These are phyloP conservation scores for Lasiommata megera DNA, from an alignment of 2,888 invertebrate species.

Conservation along the genomic window DNA sequence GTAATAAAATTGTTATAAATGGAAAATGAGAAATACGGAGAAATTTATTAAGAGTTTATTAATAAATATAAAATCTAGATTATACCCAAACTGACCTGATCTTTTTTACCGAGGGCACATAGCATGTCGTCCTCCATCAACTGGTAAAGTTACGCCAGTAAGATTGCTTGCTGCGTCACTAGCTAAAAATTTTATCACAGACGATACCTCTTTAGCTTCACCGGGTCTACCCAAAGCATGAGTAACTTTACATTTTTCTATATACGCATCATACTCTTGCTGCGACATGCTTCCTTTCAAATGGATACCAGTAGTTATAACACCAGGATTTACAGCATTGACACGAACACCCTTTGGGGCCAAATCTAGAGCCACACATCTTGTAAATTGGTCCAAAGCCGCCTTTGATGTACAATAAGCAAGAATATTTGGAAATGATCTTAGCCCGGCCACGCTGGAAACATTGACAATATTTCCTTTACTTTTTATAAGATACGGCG, in stretches of 20 bases:
- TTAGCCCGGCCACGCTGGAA: conserved; percentile 93
- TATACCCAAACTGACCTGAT: too few relatives aligned
- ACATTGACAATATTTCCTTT: conserved; percentile 96
- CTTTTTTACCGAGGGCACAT: conserved; percentile 87
- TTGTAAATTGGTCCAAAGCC: conserved; percentile 96
- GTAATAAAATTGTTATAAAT: too few relatives aligned
- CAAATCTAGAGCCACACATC: conserved; percentile 92
- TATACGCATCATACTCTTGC: conserved; percentile 88
- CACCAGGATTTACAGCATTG: conserved; percentile 96
- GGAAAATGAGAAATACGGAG: too few relatives aligned
- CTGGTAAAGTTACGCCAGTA: conserved; percentile 90
- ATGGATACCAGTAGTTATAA: conserved; percentile 93
- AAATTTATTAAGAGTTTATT: too few relatives aligned
- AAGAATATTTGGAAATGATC: conserved; percentile 93
- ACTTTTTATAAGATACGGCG: conserved; percentile 89
- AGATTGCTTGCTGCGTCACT: conserved; percentile 91
- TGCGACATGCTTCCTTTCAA: conserved; percentile 90
- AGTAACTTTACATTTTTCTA: conserved; percentile 90
- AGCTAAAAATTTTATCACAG: conserved; percentile 93
- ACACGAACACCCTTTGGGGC: conserved; percentile 90
- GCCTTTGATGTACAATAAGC: conserved; percentile 96
- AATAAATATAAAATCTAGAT: too few relatives aligned
- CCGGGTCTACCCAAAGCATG: conserved; percentile 96
- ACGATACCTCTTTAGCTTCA: conserved; percentile 90
- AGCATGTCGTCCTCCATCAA: conserved; percentile 94